Base-by-base conservation (phyloP, 2,888 invertebrate species). In the Drosophila falleni region DNA sequence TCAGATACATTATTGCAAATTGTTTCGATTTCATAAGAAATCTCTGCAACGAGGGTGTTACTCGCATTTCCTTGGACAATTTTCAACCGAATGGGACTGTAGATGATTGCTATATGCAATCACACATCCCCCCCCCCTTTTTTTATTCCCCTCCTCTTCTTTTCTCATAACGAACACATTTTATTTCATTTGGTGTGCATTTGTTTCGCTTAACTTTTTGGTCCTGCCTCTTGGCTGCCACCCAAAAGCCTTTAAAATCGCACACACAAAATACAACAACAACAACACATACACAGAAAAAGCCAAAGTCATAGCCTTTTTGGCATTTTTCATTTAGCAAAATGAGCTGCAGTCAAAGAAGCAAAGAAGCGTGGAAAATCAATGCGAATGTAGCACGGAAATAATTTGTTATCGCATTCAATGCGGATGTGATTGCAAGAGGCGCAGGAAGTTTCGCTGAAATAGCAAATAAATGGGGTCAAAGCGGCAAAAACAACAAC, bases 1-100 rank as follows among this genome's bases (percentile, higher is more conserved):
- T 85, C 72, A 83, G 83, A 85, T 89, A 85, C 85, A 90, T 88
- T 88, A 89, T 88, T 90, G 89, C 82, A 85, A 87, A 87, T 88
- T 90, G 89, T 81, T 88, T 90, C 89, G 77, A 76, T 87, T 90
- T 83, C 79, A 82, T 85, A 89, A 82, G 80, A 82, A 87, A 78
- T 82, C 77, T 80, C 72, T 69, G 50, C 80, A 76, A 66, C 73
- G 39, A 58, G 53, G 62, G 65, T 70, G 74, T 59, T 46, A 41
- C 62, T 33, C 33, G 47, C 47, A 13, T 15, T 39, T 84, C 76
- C 71, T 77, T 68, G 78, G 44, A 55, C 62, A 63, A 63, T 65
- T 65, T 75, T 49, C 59, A 62, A 60, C 53, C 44, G 44, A 60
- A 56, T 60, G 50, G 46, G 61, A 55, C 61, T 86, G 73, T 54